Percentiles rank a stretch among this genome's conserved stretches.
Evolutionary conservation across 2,888 invertebrate genomes (phyloP).

Genomic region (Bombylius discolor): DNA sequence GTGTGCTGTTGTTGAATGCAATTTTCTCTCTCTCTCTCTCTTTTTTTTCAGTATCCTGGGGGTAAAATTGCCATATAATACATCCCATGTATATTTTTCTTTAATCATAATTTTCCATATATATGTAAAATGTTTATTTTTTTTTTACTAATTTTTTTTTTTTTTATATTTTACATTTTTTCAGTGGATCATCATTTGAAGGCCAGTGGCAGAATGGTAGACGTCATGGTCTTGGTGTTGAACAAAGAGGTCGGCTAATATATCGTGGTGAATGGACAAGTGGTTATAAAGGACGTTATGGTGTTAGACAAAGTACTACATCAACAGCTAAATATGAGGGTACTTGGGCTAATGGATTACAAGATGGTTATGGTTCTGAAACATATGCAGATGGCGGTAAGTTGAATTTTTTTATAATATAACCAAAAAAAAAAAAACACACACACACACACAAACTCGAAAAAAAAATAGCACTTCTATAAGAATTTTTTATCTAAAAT

Average conservation of each 20-base stretch:
- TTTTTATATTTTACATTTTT: not conserved
- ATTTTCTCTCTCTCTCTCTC: no score
- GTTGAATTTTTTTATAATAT: constrained; percentile 25
- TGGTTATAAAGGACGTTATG: constrained; percentile 97
- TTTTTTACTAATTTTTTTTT: not conserved
- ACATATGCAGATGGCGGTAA: constrained; percentile 98
- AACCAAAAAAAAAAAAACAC: no score
- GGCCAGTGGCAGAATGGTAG: constrained; percentile 99
- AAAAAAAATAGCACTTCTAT: no score
- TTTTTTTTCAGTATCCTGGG: no score
- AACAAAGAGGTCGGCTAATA: constrained; percentile 91
- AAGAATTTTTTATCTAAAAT: no score
- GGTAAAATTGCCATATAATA: no score
- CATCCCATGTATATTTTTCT: no score
- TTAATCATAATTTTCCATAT: no score
- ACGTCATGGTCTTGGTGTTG: constrained; percentile 94
- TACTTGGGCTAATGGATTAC: constrained; percentile 96
- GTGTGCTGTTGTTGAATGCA: no score
- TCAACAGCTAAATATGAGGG: constrained; percentile 95
- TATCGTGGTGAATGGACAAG: constrained; percentile 98
- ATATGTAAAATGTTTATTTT: no score
- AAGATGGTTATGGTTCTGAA: constrained; percentile 99
- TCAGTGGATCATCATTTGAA: constrained; percentile 85
- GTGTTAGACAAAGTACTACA: constrained; percentile 87
- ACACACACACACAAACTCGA: no score